Percentiles rank a stretch among this genome's conserved stretches.
These are phyloP conservation scores for Uloborus diversus DNA, from an alignment of 1,140 invertebrate species.

Conservation along the genomic window DNA sequence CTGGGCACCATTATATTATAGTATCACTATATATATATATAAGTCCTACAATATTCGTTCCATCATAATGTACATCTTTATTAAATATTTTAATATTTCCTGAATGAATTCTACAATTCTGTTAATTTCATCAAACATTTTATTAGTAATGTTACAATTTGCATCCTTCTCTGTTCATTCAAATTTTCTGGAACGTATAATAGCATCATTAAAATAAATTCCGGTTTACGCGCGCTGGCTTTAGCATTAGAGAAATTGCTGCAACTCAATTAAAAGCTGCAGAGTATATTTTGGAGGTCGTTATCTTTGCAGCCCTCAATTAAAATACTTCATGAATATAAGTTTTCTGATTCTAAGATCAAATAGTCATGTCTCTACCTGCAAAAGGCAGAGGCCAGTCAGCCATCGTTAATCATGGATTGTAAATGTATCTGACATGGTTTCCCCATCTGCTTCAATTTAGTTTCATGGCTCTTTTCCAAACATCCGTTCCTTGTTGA, in stretches of 20 bases:
- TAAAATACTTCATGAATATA: slow-evolving; percentile 51
- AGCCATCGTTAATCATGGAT: slow-evolving; percentile 31
- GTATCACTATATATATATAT: too few relatives aligned
- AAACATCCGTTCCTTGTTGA: slow-evolving; percentile 9
- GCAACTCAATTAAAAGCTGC: slow-evolving; percentile 39
- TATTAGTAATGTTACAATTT: too few relatives aligned
- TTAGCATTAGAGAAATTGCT: slow-evolving; percentile 18
- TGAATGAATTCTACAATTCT: too few relatives aligned
- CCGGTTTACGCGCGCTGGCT: not conserved
- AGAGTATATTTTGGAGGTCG: slow-evolving; percentile 34
- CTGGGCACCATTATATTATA: too few relatives aligned
- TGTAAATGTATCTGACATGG: slow-evolving; percentile 27
- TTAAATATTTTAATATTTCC: too few relatives aligned
- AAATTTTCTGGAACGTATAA: too few relatives aligned
- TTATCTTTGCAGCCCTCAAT: slow-evolving; percentile 40
- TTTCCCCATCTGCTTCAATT: slow-evolving; percentile 12
- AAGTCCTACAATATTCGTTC: too few relatives aligned
- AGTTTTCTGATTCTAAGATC: slow-evolving; percentile 37
- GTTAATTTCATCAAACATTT: too few relatives aligned
- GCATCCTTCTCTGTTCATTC: too few relatives aligned
- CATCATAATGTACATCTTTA: too few relatives aligned
- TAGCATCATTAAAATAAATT: slow-evolving; percentile 31
- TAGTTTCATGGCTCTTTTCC: slow-evolving; percentile 11
- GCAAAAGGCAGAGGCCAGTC: slow-evolving; percentile 24
- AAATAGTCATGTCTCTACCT: slow-evolving; percentile 40